phyloP scores from a whole-genome alignment of 2,888 invertebrate species.

The Laspeyria flexula region DNA sequence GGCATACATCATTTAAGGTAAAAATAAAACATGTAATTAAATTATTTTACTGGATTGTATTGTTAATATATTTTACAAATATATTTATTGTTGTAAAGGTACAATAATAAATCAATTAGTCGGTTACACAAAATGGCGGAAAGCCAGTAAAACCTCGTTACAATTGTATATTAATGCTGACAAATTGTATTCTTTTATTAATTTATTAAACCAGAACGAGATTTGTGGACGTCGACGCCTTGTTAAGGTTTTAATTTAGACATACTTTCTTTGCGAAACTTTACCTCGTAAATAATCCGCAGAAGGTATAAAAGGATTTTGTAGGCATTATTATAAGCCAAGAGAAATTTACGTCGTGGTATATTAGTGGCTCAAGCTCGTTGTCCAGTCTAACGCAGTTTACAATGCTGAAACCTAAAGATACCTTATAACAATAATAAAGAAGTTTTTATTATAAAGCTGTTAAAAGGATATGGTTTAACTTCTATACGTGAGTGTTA shows the following conservation, averaged over 20 bases:
- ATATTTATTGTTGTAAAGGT: conserved; percentile 25
- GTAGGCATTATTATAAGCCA: background rate
- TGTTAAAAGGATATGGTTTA: no score
- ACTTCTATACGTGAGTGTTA: no score
- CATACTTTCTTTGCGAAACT: conserved; percentile 9
- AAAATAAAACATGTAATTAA: conserved; percentile 14
- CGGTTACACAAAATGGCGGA: conserved; percentile 27
- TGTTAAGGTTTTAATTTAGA: conserved; percentile 15
- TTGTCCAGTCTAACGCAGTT: no score
- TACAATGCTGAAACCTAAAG: no score
- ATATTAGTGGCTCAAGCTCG: background rate
- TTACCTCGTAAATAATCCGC: background rate
- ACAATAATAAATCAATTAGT: conserved; percentile 45
- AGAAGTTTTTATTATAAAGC: no score
- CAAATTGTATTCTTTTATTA: conserved; percentile 43
- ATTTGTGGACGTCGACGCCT: conserved; percentile 35
- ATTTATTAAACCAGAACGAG: conserved; percentile 17
- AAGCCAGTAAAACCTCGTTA: conserved; percentile 16
- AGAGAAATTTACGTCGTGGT: background rate
- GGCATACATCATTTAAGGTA: no score
- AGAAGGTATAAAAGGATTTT: background rate
- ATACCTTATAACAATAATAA: no score
- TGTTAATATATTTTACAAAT: conserved; percentile 40
- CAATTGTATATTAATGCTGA: conserved; percentile 40
- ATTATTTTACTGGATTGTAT: conserved; percentile 38